Base-by-base conservation (phyloP, 2,797 vertebrate species). In the Ctenopoma kingsleyae region DNA sequence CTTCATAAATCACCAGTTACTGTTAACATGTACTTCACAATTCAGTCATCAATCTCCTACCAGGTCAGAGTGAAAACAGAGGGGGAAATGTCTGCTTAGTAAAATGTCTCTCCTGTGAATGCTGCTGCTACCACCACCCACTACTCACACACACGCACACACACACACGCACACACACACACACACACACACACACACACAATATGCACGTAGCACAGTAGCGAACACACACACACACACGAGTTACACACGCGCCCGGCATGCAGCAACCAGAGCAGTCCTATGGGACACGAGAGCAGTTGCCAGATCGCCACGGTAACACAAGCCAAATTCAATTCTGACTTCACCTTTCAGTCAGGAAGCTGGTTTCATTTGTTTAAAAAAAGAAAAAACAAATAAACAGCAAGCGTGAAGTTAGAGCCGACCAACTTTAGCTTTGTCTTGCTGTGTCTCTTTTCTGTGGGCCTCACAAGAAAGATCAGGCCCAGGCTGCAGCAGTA, bases 1-100 rank as follows among this genome's bases (percentile, higher is more conserved):
- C 94, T 96, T 96, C 90, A 97, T 97, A 97, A 98, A 99, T 97
- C 97, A 98, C 85, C 87, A 85, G 88, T 93, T 95, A 95, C 96
- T 94, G 96, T 96, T 97, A 97, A 96, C 96, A 96, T 96, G 94
- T 95, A 95, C 93, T 93, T 93, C 94, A 91, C 95, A 94, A 95
- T 93, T 95, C 93, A 89, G 87, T 96, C 94, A 97, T 98, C 97
- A 96, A 97, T 97, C 96, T 95, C 93, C 90, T 89, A 94, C 92
- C 94, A 87, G 93, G 93, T 94, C 92, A 93, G 85, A 94, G 92
- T 91, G 92, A 95, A 94, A 94, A 95, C 92, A 94, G 90, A 91
- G 91, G 91, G 91, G 93, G 93, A 93, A 95, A 95, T 93, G 92
- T 94, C 92, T 93, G 91, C 91, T 95, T 94, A 93, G 92, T 93